These are phyloP conservation scores for Percina caprodes DNA, from an alignment of 2,113 vertebrate species.

Conservation along the genomic window DNA sequence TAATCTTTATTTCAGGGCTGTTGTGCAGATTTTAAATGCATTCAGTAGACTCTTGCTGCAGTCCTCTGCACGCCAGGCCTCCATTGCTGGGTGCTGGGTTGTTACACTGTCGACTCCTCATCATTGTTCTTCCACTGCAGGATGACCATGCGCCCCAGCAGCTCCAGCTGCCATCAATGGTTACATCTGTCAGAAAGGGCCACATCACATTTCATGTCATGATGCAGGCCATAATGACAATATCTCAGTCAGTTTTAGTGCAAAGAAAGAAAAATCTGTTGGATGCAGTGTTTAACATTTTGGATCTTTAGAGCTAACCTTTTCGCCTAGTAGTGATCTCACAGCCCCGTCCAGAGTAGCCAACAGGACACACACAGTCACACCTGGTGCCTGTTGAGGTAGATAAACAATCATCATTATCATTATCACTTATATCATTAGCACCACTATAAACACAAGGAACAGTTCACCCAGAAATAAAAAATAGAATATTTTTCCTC, in stretches of 20 bases:
- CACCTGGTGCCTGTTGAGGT: conserved; percentile 85
- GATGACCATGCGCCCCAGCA: conserved; percentile 92
- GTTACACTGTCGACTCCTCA: conserved; percentile 87
- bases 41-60: conserved; percentile 77
- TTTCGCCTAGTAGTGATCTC: conserved; percentile 80
- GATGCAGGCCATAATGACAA: background rate
- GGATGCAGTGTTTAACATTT: background rate
- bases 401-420: background rate
- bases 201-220: background rate
- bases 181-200: conserved; percentile 75
- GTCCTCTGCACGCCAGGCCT: conserved; percentile 84
- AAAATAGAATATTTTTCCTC: no score
- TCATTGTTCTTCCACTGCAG: conserved; percentile 79
- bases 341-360: conserved; percentile 87
- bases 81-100: conserved; percentile 85
- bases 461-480: no score
- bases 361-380: conserved; percentile 90
- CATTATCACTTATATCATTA: background rate
- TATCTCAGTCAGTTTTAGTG: background rate
- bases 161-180: conserved; percentile 88
- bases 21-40: conserved; percentile 75
- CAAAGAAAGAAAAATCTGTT: background rate
- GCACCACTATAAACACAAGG: background rate
- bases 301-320: conserved; percentile 76
- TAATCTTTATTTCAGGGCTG: conserved; percentile 1